Evolutionary conservation across 2,113 vertebrate genomes (phyloP).

Genomic region (Halcyon senegalensis): DNA sequence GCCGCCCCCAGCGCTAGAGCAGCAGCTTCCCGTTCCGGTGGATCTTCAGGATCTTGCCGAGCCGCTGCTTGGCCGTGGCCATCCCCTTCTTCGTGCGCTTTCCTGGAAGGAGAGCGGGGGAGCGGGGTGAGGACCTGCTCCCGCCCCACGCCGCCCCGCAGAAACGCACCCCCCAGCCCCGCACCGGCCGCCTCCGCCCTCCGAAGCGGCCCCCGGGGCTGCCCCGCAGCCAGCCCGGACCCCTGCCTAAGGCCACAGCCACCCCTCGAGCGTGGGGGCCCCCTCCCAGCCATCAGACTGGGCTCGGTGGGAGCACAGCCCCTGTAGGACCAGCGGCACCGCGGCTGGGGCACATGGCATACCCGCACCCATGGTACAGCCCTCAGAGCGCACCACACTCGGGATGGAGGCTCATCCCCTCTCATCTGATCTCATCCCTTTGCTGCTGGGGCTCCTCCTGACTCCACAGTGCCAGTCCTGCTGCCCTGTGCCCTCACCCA

Average conservation of each 20-base stretch:
- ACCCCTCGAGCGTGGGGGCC: too few relatives aligned
- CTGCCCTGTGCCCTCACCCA: background rate
- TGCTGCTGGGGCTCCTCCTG: background rate
- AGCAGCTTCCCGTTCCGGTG: constrained; percentile 98
- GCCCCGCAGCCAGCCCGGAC: background rate
- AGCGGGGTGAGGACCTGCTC: background rate
- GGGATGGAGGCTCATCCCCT: too few relatives aligned
- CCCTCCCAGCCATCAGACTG: background rate
- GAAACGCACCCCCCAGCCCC: background rate
- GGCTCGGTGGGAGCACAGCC: background rate
- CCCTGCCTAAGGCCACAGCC: background rate
- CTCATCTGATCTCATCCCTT: too few relatives aligned
- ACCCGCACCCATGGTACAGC: background rate
- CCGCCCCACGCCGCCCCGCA: background rate
- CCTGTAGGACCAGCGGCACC: background rate
- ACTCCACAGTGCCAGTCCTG: background rate
- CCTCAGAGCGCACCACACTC: too few relatives aligned
- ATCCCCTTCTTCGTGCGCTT: constrained; percentile 99
- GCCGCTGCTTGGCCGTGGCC: constrained; percentile 99
- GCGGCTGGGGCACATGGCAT: accelerated
- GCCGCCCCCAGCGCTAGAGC: constrained; percentile 78
- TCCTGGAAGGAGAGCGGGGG: constrained; percentile 75
- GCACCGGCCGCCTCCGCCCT: background rate
- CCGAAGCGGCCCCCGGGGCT: accelerated
- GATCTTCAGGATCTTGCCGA: constrained; percentile 99